Base-by-base conservation (phyloP, 1,140 invertebrate genomes). In the Cydia amplana region DNA sequence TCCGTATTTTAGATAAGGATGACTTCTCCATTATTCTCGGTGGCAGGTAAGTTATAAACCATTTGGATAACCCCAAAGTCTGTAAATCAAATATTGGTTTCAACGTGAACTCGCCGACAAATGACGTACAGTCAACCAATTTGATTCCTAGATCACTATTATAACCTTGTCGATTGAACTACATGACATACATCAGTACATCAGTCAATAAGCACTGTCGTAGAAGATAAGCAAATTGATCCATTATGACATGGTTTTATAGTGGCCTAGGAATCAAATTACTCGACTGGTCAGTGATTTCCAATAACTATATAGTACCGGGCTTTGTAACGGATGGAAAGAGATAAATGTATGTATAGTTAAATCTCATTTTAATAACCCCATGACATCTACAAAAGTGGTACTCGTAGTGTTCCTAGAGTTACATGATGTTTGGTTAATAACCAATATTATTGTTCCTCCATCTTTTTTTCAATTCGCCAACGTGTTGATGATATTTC, bases 21-120 rank as follows among this genome's bases (percentile, higher is more conserved):
- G 91, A 93, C 81, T 89, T 91, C 78, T 93, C 91, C 63, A 90
- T 93, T 78, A 87, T 93, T 80, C 88, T 93, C 64, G 93, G 92
- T 49, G 92, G 89, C 79, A 92, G 93, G 93, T 93, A 82, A 87
- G 83, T 28, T 49, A 25, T 32, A 43, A 20, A 70, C 28, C 23
- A 43, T 70, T 28, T 28, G 16, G 7, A 60, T 60, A 60, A 12
- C 20, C 20, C 6, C 20, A 18, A 55, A 55, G 16, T 55, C 14
- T n/a, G 4, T 51, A 60, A 60, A 60, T 6, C n/a, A 10, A 60
- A 60, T 60, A 60, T 60, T 60, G 4, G 4, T 51, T 18, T 6
- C 49, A 51, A 51, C n/a, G 1, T 16, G 1, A n/a, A 18, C n/a
- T 16, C 4, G 1, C 16, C 14, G 49, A 16, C 16, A 18, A 51